A percentile compares a stretch with the other conserved stretches of the same genome.
Conservation (phyloP, 2,888 invertebrate genomes). For the Poecilus cupreus region DNA sequence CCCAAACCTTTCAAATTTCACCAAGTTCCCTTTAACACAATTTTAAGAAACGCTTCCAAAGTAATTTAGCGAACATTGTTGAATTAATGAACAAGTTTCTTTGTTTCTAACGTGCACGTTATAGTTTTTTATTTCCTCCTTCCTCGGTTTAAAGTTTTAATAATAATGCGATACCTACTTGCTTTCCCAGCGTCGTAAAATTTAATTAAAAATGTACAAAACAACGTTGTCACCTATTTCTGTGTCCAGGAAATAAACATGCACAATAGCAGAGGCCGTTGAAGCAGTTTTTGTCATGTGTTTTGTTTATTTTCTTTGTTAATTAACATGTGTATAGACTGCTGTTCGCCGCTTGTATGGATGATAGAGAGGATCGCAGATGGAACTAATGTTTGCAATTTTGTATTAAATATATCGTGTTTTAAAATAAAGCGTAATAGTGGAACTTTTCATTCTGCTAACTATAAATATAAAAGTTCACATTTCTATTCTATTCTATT, state of each 20-base stretch:
- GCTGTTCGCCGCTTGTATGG: not conserved
- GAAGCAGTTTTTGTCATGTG: not conserved
- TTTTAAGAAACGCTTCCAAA: not conserved
- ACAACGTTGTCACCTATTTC: constrained; percentile 1
- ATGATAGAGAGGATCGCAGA: not conserved
- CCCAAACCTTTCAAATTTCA: constrained; percentile 7
- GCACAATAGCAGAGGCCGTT: not conserved
- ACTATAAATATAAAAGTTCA: too few relatives aligned
- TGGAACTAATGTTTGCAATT: not conserved
- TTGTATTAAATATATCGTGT: not conserved
- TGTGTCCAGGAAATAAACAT: not conserved
- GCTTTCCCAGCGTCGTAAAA: not conserved
- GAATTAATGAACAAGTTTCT: not conserved
- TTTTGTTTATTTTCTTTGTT: constrained; percentile 31
- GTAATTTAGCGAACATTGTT: not conserved
- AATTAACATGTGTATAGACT: constrained; percentile 6
- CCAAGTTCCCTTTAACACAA: not conserved
- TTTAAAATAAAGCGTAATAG: not conserved
- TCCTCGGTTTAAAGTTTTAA: not conserved
- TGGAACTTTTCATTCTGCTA: not conserved
- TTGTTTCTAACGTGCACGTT: not conserved
- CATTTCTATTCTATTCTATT: too few relatives aligned
- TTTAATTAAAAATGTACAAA: constrained; percentile 24
- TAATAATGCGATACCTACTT: constrained; percentile 1
- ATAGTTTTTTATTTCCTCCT: not conserved